Base-by-base conservation (phyloP, 2,113 vertebrate genomes). In the Alectura lathami region DNA sequence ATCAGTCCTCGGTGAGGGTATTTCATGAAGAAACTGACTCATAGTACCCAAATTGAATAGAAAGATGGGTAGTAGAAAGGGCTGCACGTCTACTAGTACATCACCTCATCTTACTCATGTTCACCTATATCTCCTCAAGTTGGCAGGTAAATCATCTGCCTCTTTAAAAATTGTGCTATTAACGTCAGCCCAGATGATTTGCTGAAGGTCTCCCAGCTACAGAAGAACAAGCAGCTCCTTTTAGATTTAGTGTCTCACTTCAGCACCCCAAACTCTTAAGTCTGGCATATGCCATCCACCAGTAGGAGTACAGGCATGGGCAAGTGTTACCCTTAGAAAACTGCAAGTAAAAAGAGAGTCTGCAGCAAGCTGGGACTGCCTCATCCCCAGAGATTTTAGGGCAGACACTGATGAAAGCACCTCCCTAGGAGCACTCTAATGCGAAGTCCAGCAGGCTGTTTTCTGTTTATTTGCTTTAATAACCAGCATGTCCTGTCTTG, bases 401-500 rank as follows among this genome's bases (percentile, higher is more conserved):
- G 38, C 48, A 53, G 38, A 32, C 27, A 8, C 1, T 43, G 23
- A 22, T 43, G 32, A 66, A 83, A 85, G 3, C 17, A 34, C 48
- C 30, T 83, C 17, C 36, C 9, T 34, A 38, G 34, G 27, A 89
- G 57, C 29, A 24, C 20, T 42, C 18, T 0, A 0, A 68, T n/a
- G 34, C 42, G 5, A 84, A 64, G n/a, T 54, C 50, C 34, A 40
- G 40, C 26, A 86, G 56, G 48, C 60, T 56, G 14, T 45, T 70
- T 86, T 67, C 74, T 85, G 5, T 56, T 92, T 45, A 18, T 73
- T 76, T 36, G 4, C 40, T 60, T 50, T 30, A 77, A 22, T 88
- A 92, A 96, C 36, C 22, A 70, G 15, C 38, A 21, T 40, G 27
- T 85, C 47, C n/a, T 92, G 11, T 91, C 43, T 88, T 87, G 11